Base-by-base conservation (phyloP, 2,888 invertebrate species). In the Lasioglossum zephyrum region DNA sequence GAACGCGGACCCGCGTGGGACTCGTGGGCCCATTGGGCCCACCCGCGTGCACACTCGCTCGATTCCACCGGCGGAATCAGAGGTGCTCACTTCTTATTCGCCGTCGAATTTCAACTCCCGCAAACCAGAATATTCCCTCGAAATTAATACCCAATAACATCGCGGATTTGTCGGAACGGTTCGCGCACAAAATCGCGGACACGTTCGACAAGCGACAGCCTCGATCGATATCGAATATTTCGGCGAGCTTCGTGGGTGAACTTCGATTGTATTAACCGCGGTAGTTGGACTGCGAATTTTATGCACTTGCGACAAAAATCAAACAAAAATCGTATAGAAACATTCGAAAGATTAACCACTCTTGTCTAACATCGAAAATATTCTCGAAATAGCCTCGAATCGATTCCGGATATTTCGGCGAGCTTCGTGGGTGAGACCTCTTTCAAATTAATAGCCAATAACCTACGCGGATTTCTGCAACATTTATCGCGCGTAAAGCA, bases 1-100 rank as follows among this genome's bases (percentile, higher is more conserved):
- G 90, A 86, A 83, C 77, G 74, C 84, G 87, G 81, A 81, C 75
- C 86, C 87, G 91, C 91, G 91, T 91, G 91, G 90, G 91, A 91
- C 91, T 91, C 79, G 85, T 88, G 91, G 53, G 91, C 91, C 84
- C 89, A 89, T 91, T 84, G 85, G 89, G 91, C 89, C 91, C 91
- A 91, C 91, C 91, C 91, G 91, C 89, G 88, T 82, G 86, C 87
- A 81, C 90, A 81, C 90, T 66, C 70, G 70, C 80, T 81, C 87
- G 84, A 87, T 87, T 86, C 89, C 89, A 86, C 74, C 89, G 31
- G 79, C 81, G 66, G 84, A 85, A 88, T 84, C 85, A 89, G 87
- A 81, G 88, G 86, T 82, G 89, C 91, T 91, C 91, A 88, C 76
- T 53, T 73, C 22, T 72, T 31, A 70, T 69, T 41, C 69, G 8